phyloP scores from a whole-genome alignment of 1,140 invertebrate genomes.

The Caenorhabditis remanei region DNA sequence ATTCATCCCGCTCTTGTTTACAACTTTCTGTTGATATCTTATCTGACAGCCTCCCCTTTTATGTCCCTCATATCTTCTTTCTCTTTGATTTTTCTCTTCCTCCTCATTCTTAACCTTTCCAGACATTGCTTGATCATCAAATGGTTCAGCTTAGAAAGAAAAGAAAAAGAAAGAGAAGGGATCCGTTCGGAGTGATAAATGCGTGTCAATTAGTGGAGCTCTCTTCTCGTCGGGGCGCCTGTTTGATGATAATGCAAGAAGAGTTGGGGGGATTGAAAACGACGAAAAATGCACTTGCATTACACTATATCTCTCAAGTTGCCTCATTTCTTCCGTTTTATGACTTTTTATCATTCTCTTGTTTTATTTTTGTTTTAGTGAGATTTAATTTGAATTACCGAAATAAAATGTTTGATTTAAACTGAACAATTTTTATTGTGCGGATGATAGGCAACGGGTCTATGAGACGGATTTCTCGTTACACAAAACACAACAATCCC shows the following conservation, averaged over 20 bases:
- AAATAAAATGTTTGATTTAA: not conserved
- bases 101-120: not conserved
- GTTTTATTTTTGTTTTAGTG: not conserved
- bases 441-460: not conserved
- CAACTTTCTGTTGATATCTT: too few relatives aligned
- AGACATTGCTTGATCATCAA: slow-evolving; percentile 15
- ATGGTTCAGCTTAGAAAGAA: not conserved
- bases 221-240: slow-evolving; percentile 5
- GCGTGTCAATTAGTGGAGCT: slow-evolving; percentile 12
- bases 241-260: not conserved
- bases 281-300: slow-evolving; percentile 48
- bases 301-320: slow-evolving; percentile 15
- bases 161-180: too few relatives aligned
- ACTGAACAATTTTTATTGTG: not conserved
- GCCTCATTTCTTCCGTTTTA: not conserved
- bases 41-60: too few relatives aligned
- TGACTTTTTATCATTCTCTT: slow-evolving; percentile 24
- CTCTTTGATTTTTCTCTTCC: not conserved
- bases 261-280: not conserved
- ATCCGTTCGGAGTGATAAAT: slow-evolving; percentile 40
- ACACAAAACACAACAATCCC: not conserved
- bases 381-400: not conserved
- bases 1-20: too few relatives aligned
- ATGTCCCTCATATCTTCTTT: not conserved
- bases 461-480: not conserved